Evolutionary conservation across 2,113 vertebrate species (phyloP).

Genomic region (Aegithalos caudatus): DNA sequence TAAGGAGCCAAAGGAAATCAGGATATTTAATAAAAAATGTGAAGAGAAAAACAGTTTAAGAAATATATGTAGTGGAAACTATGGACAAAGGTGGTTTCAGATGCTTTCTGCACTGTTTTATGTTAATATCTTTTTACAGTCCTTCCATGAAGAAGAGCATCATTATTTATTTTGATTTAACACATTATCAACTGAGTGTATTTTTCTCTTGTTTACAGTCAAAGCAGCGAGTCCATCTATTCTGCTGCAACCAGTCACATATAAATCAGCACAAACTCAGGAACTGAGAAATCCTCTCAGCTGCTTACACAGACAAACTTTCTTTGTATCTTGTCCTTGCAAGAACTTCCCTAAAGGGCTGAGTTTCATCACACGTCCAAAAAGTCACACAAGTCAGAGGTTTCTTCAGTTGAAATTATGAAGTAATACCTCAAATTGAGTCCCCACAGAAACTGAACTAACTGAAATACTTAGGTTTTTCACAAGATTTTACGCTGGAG

Average conservation of each 20-base stretch:
- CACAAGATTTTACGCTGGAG: neutral
- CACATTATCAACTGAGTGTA: neutral
- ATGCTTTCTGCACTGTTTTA: neutral
- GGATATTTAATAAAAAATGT: neutral
- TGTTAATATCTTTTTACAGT: neutral
- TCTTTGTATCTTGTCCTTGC: neutral
- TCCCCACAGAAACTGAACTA: neutral
- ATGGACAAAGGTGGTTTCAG: neutral
- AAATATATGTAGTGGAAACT: neutral
- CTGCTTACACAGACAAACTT: neutral
- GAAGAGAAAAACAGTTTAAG: neutral
- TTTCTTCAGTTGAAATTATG: constrained; percentile 6
- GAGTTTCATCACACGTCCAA: neutral
- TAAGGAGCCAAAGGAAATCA: neutral
- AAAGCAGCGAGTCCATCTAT: neutral
- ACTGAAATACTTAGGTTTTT: neutral
- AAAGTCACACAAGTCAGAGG: neutral
- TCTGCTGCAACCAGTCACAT: neutral
- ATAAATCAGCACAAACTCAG: neutral
- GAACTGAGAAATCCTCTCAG: neutral
- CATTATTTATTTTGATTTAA: neutral
- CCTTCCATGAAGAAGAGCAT: neutral
- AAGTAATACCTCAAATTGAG: neutral
- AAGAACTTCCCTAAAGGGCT: neutral
- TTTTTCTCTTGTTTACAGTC: neutral